Conservation (phyloP, 2,797 vertebrate genomes). For the Takifugu ocellatus region DNA sequence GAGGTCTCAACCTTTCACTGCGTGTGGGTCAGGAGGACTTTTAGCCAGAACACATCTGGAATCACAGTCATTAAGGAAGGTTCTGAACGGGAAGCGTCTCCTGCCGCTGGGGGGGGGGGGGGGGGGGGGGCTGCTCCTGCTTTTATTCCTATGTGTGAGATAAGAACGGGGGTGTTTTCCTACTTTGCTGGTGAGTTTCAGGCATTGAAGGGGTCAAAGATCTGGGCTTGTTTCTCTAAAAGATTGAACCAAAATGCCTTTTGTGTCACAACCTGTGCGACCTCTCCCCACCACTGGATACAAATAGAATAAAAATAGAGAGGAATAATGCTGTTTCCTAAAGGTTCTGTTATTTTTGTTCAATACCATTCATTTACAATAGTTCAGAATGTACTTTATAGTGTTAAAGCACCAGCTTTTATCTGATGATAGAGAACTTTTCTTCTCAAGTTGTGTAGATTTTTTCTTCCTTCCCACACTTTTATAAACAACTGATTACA, state of each 20-base stretch:
- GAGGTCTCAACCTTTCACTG: slow-evolving; percentile 28
- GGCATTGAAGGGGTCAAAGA: slow-evolving; percentile 49
- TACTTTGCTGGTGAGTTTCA: slow-evolving; percentile 60
- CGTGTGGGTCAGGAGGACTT: slow-evolving; percentile 28
- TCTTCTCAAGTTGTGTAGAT: slow-evolving; percentile 74
- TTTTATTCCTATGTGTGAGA: slow-evolving; percentile 18
- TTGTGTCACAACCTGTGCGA: slow-evolving; percentile 75
- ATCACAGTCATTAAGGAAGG: slow-evolving; percentile 17
- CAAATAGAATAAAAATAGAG: slow-evolving; percentile 71
- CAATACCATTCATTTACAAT: slow-evolving; percentile 81
- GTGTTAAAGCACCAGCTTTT: slow-evolving; percentile 85
- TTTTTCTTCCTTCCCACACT: slow-evolving; percentile 83
- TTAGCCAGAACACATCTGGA: slow-evolving; percentile 13
- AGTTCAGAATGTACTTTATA: slow-evolving; percentile 83
- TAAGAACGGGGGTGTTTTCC: neutral
- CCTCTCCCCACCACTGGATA: slow-evolving; percentile 79
- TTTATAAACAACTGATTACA: slow-evolving; percentile 83
- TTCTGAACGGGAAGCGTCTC: slow-evolving; percentile 37
- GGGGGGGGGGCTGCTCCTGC: neutral
- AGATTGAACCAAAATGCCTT: slow-evolving; percentile 79
- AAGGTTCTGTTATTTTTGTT: slow-evolving; percentile 80
- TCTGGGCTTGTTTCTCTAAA: slow-evolving; percentile 35
- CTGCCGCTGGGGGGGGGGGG: neutral
- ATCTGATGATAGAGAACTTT: slow-evolving; percentile 68
- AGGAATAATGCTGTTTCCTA: slow-evolving; percentile 80